phyloP scores from a whole-genome alignment of 2,888 invertebrate species.

The Creontiades dilutus region DNA sequence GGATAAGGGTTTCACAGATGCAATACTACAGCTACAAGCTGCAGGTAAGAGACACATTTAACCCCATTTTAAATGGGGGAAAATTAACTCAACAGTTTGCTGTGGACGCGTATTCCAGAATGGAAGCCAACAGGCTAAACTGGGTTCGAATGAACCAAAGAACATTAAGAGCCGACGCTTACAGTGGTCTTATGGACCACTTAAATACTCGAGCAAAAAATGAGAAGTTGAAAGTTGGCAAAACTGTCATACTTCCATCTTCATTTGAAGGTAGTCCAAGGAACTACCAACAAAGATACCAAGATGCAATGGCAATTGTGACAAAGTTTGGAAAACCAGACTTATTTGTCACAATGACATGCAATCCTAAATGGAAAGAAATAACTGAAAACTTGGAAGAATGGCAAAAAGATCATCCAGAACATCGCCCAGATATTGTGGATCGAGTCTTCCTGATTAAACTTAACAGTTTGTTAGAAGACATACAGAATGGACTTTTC shows the following conservation, averaged over 20 bases:
- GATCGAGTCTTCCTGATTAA: background rate
- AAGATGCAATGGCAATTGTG: conserved; percentile 41
- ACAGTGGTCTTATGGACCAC: background rate
- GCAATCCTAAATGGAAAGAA: conserved; percentile 40
- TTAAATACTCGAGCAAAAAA: background rate
- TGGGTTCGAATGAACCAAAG: conserved; percentile 18
- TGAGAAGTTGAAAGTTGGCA: background rate
- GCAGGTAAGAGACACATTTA: background rate
- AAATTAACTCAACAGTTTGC: conserved; percentile 14
- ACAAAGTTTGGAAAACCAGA: conserved; percentile 10
- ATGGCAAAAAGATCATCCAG: background rate
- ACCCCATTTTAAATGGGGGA: background rate
- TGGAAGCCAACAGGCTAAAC: conserved; percentile 25
- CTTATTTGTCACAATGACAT: conserved; percentile 37
- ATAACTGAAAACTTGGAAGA: background rate
- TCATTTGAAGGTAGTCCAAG: conserved; percentile 34
- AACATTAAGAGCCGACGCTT: background rate
- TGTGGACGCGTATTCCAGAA: conserved; percentile 29
- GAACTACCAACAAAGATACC: background rate
- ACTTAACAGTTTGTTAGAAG: too few species aligned
- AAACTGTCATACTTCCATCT: conserved; percentile 15
- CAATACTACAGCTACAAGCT: background rate
- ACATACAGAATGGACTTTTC: too few species aligned
- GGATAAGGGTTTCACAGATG: too few species aligned
- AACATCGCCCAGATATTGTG: conserved; percentile 11